Conservation (phyloP, 2,888 invertebrate species). For the Adelognathus sp. region DNA sequence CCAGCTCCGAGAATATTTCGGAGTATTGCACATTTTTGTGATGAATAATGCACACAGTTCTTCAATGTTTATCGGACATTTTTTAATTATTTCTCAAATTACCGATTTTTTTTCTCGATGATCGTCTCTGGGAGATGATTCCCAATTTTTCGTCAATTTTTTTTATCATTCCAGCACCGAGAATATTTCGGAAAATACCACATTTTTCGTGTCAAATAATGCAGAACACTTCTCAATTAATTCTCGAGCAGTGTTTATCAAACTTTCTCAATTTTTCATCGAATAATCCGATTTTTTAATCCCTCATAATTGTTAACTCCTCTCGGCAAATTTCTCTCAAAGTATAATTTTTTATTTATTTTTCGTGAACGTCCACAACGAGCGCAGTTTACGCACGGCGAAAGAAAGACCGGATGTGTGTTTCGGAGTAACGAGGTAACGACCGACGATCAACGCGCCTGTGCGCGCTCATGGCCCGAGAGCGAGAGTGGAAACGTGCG, state of each 20-base stretch:
- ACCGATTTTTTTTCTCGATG: neutral
- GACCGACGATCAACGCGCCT: conserved; percentile 62
- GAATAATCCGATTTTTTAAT: neutral
- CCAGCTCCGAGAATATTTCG: neutral
- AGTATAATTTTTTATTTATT: conserved; percentile 38
- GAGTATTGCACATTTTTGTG: neutral
- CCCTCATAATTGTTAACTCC: conserved; percentile 30
- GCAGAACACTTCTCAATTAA: no score
- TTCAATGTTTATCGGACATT: neutral
- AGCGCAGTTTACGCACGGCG: conserved; percentile 11
- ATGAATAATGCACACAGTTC: no score
- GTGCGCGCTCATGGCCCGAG: conserved; percentile 3
- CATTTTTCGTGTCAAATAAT: no score
- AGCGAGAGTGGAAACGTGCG: conserved; percentile 49
- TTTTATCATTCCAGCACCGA: no score
- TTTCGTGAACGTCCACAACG: conserved; percentile 49
- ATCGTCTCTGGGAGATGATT: no score
- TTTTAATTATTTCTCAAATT: neutral
- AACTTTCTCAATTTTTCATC: no score
- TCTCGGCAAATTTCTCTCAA: neutral
- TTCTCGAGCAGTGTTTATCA: no score
- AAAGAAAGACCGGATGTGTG: conserved; percentile 64
- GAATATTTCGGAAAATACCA: no score
- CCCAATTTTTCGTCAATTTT: no score
- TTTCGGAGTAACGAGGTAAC: conserved; percentile 66